Evolutionary conservation across 2,797 vertebrate genomes (phyloP).

Genomic region (Alouatta caraya): DNA sequence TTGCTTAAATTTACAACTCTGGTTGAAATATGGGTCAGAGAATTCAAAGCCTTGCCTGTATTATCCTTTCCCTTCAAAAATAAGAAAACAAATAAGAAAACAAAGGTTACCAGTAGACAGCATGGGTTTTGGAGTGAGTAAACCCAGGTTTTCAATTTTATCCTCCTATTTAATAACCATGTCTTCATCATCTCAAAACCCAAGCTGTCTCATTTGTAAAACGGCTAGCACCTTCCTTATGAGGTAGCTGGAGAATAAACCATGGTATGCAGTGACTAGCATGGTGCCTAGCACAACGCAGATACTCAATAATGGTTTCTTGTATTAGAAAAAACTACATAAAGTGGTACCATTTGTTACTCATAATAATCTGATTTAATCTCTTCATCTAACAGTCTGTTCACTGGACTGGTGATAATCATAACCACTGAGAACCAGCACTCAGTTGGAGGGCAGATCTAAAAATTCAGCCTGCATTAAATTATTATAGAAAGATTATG

Average conservation of each 20-base stretch:
- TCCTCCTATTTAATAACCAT: not conserved
- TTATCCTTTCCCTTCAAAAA: not conserved
- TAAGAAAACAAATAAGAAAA: not conserved
- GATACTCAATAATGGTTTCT: not conserved
- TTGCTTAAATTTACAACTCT: not conserved
- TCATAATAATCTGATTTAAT: slow-evolving; percentile 11
- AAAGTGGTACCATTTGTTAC: slow-evolving; percentile 20
- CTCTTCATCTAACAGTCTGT: not conserved
- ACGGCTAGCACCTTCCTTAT: not conserved
- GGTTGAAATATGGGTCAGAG: not conserved
- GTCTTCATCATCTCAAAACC: not conserved
- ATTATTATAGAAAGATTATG: not conserved
- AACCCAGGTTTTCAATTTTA: slow-evolving; percentile 4
- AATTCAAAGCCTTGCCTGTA: not conserved
- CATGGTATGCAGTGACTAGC: not conserved
- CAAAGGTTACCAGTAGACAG: not conserved
- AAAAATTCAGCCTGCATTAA: slow-evolving; percentile 29
- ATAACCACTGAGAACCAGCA: not conserved
- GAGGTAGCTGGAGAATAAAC: not conserved
- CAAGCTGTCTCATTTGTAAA: not conserved
- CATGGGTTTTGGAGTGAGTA: not conserved
- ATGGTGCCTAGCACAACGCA: not conserved
- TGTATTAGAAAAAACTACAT: not conserved
- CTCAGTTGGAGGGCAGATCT: not conserved
- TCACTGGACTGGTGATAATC: not conserved